phyloP scores from a whole-genome alignment of 2,113 vertebrate genomes.

The Microcebus griseorufus region DNA sequence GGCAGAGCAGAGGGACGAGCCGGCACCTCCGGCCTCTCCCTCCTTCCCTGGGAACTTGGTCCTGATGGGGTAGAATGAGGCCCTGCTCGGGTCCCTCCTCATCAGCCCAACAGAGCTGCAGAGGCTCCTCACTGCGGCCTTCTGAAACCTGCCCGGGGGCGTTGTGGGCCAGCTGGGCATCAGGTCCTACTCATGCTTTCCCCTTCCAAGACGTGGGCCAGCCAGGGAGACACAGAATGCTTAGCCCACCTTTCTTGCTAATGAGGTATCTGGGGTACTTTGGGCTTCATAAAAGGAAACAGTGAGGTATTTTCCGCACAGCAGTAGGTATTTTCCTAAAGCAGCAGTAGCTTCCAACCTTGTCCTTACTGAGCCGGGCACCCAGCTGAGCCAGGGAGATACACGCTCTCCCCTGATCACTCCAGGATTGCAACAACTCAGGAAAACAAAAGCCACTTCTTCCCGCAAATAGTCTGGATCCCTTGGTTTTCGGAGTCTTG shows the following conservation, averaged over 20 bases:
- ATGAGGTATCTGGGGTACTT: background rate
- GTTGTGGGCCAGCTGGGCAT: background rate
- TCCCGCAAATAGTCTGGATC: background rate
- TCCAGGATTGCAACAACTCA: fast-evolving
- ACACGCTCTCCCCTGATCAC: fast-evolving
- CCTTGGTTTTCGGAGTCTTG: background rate
- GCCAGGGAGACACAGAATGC: background rate
- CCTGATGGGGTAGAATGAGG: background rate
- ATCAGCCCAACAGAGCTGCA: background rate
- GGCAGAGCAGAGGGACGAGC: background rate
- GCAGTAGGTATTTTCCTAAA: too few species aligned
- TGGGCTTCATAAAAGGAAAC: background rate
- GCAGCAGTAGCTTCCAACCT: background rate
- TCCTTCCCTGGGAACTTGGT: background rate
- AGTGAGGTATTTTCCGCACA: background rate
- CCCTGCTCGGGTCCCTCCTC: background rate
- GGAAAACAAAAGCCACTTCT: background rate
- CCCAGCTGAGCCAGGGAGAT: background rate
- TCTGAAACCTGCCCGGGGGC: background rate
- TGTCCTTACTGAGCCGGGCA: background rate
- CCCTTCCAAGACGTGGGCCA: background rate
- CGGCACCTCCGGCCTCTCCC: too few species aligned
- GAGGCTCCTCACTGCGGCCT: background rate
- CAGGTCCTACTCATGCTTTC: background rate
- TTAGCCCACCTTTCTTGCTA: background rate